These are phyloP conservation scores for Eufriesea mexicana DNA, from an alignment of 1,140 invertebrate species.

Conservation along the genomic window DNA sequence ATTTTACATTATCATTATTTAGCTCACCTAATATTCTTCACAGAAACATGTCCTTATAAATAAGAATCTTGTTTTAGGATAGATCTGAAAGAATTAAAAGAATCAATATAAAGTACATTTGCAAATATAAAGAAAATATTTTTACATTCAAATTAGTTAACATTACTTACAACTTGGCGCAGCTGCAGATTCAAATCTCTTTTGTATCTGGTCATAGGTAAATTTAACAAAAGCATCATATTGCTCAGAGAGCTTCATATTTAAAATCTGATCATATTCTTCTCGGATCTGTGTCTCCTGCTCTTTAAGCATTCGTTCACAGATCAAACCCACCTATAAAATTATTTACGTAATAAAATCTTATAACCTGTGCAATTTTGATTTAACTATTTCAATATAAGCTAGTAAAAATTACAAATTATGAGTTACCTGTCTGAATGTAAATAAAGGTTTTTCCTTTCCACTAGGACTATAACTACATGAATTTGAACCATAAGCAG, in stretches of 20 bases:
- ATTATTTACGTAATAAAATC: constrained; percentile 25
- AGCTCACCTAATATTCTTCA: constrained; percentile 78
- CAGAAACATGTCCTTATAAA: constrained; percentile 75
- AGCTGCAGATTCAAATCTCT: constrained; percentile 88
- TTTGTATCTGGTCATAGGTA: constrained; percentile 97
- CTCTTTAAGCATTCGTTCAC: constrained; percentile 96
- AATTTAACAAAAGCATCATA: constrained; percentile 99
- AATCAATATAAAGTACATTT: neutral
- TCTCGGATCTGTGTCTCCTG: constrained; percentile 94
- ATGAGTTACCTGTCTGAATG: constrained; percentile 91
- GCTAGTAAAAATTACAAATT: constrained; percentile 13
- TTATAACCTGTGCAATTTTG: neutral
- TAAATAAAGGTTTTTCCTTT: constrained; percentile 94
- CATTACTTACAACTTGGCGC: constrained; percentile 87
- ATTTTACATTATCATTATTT: neutral
- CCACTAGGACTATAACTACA: constrained; percentile 78
- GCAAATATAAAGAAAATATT: neutral
- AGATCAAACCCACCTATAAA: constrained; percentile 94
- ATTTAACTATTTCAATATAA: constrained; percentile 19
- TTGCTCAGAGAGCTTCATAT: constrained; percentile 96
- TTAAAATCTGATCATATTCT: constrained; percentile 96
- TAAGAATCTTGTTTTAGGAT: constrained; percentile 77
- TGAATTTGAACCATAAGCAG: constrained; percentile 78
- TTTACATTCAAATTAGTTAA: constrained; percentile 40
- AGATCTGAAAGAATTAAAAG: constrained; percentile 71